Evolutionary conservation across 2,113 vertebrate species (phyloP).

Genomic region (Nesoenas mayeri): DNA sequence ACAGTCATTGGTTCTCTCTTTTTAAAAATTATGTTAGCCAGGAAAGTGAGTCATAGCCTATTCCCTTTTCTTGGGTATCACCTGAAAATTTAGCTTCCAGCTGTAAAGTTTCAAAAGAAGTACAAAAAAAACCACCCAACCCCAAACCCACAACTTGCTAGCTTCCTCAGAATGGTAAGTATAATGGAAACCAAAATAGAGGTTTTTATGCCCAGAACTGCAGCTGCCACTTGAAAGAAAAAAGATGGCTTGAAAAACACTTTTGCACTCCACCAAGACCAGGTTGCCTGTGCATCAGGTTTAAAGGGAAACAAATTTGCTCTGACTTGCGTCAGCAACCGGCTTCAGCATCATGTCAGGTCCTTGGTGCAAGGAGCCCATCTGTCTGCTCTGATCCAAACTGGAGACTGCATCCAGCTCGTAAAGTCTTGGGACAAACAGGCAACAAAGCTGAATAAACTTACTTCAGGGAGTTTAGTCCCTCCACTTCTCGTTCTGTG

Average conservation of each 20-base stretch:
- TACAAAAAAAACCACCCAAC: neutral
- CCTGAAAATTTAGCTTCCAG: slow-evolving; percentile 27
- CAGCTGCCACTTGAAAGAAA: slow-evolving; percentile 6
- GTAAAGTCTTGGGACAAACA: neutral
- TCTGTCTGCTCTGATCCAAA: neutral
- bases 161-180: slow-evolving; percentile 5
- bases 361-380: neutral
- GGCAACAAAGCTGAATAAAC: neutral
- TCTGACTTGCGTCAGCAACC: neutral
- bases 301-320: neutral
- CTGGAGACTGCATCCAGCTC: neutral
- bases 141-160: neutral
- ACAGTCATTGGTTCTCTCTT: neutral
- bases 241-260: neutral
- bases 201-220: neutral
- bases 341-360: neutral
- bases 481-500: rapidly evolving
- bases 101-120: neutral
- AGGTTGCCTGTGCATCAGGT: neutral
- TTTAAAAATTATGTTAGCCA: neutral
- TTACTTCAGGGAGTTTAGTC: neutral
- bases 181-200: slow-evolving; percentile 6
- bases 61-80: neutral
- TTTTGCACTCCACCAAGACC: rapidly evolving
- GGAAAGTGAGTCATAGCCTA: neutral